Base-by-base conservation (phyloP, 2,888 invertebrate species). In the Scaptomyza tumidula region DNA sequence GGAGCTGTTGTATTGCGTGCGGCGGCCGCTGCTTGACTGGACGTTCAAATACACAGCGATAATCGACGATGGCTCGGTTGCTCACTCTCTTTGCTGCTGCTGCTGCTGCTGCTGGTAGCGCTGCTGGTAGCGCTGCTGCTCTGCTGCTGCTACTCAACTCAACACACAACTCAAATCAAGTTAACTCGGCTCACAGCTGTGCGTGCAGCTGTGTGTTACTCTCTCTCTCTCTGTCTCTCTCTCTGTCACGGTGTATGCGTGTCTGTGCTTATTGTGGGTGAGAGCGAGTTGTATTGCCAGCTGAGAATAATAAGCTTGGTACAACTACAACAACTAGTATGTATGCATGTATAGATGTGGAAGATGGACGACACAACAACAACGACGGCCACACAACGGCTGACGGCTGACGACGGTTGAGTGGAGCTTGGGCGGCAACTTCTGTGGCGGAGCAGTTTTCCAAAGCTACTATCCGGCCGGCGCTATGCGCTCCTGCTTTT, bases 391-490 rank as follows among this genome's bases (percentile, higher is more conserved):
- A 62, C 63, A 60, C 74, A 45, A 59, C 67, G 64, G 57, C 57
- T 45, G 55, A 75, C 65, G 59, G 59, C 35, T 29, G 41, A 67
- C 60, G 53, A 56, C 59, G 53, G 72, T 45, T 71, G 79, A 78
- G 80, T 71, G 74, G 75, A 80, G 80, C 81, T 77, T 78, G 80
- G 86, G 75, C 79, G 67, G 79, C 77, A 75, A 78, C 77, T 84
- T 80, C 80, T 80, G 61, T 78, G 78, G 68, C 80, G 71, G 79
- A 81, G 89, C 90, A 91, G 87, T 91, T 90, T 90, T 91, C 86
- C 89, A 90, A 91, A 90, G 90, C 91, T 90, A 92, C 91, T 91
- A 89, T 90, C 89, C 91, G 91, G 91, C 92, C 91, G 91, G 91
- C 90, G 80, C 78, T 84, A 79, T 77, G 78, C 59, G 78, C 69